Evolutionary conservation across 2,888 invertebrate genomes (phyloP), one percentile per base, ranked within the genome.

Genomic region (Lasioglossum pauxillum): DNA sequence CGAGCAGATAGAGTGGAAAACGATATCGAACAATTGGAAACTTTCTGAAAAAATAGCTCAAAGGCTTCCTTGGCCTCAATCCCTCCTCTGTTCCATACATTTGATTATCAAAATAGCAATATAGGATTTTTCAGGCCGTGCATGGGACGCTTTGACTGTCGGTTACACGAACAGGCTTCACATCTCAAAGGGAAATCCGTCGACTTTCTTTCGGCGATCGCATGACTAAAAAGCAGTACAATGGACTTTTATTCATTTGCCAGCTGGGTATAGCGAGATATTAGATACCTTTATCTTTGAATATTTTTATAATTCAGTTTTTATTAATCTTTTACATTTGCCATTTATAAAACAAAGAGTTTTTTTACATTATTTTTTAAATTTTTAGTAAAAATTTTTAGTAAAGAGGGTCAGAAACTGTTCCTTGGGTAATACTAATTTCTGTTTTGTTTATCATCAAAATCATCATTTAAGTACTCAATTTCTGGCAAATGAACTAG

Each of bases 161-260:
- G 57, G 64, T 41, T 19, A 27, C 14, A 49, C 31, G 41, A n/a
- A 8, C n/a, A 46, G 38, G 57, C 67, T 75, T 76, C 76, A 44
- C 53, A 67, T 83, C 78, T 71, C 83, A 83, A 88, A 85, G 88
- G 49, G 64, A 80, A 78, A 78, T 75, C 77, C 71, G 76, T 53
- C 16, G 41, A 69, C 74, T 57, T 80, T 73, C 75, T 78, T 46
- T 27, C 64, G 46, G 38, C 53, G 78, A 88, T 80, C 72, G 82
- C 53, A 85, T 79, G 83, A 85, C 85, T 85, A 79, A 85, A 90
- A 87, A 76, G 35, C 71, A 46, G 44, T 31, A n/a, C 80, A 31
- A 69, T 38, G 49, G 31, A 41, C 23, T 31, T 64, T 64, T 31
- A 31, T 64, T 31, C 64, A n/a, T 64, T 64, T 64, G 27, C 64